Evolutionary conservation across 2,797 vertebrate species (phyloP).

Genomic region (Gila robusta): DNA sequence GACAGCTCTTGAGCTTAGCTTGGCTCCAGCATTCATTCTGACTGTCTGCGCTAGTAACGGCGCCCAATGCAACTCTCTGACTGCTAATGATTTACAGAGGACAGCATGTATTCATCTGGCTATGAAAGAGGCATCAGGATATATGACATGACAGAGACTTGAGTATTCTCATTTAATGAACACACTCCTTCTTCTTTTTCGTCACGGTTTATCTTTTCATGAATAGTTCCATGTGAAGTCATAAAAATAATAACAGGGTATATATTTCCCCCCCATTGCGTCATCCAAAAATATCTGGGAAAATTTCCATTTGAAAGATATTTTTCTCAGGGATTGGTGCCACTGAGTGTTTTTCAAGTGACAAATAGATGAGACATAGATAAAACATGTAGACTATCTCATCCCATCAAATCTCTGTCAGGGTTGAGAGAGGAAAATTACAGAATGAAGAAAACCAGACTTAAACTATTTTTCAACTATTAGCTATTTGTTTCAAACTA

Average conservation of each 20-base stretch:
- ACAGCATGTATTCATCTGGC: constrained; percentile 35
- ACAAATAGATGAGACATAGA: constrained; percentile 54
- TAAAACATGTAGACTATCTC: constrained; percentile 48
- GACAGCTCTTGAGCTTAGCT: constrained; percentile 40
- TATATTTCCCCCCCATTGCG: constrained; percentile 59
- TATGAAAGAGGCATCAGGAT: constrained; percentile 33
- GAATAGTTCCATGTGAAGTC: constrained; percentile 56
- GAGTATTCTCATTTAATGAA: constrained; percentile 42
- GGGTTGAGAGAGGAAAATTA: constrained; percentile 5
- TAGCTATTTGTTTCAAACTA: no score
- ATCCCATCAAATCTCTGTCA: constrained; percentile 26
- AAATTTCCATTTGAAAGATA: constrained; percentile 58
- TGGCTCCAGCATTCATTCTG: constrained; percentile 48
- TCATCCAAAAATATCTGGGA: constrained; percentile 56
- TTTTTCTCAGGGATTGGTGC: constrained; percentile 48
- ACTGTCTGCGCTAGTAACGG: constrained; percentile 27
- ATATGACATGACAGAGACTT: constrained; percentile 26
- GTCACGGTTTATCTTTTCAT: constrained; percentile 36
- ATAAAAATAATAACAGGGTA: constrained; percentile 58
- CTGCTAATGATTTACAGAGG: constrained; percentile 49
- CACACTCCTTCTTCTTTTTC: constrained; percentile 28
- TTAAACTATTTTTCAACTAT: no score
- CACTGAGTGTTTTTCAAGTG: constrained; percentile 53
- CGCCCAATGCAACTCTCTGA: constrained; percentile 23
- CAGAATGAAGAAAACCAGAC: not conserved